These are phyloP conservation scores for Conger conger DNA, from an alignment of 2,113 vertebrate species.

Conservation along the genomic window DNA sequence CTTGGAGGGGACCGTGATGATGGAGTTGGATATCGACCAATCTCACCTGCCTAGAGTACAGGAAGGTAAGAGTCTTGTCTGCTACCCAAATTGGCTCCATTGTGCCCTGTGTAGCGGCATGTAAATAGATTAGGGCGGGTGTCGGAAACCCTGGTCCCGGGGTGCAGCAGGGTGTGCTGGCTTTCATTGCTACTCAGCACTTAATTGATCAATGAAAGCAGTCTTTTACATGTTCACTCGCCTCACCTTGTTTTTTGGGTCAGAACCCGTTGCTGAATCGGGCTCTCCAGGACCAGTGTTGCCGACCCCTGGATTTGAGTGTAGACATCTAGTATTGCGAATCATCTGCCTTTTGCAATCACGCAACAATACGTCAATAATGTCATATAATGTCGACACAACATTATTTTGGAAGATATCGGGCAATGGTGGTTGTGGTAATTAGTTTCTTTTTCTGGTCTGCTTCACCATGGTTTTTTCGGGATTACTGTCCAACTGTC, in stretches of 20 bases:
- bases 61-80: constrained; percentile 6
- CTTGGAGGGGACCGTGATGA: not conserved
- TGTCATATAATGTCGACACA: not conserved
- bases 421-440: not conserved
- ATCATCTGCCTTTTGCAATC: not conserved
- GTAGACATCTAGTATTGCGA: not conserved
- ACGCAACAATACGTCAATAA: not conserved
- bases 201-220: no score
- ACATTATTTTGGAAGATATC: not conserved
- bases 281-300: no score
- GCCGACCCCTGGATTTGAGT: no score
- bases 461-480: not conserved
- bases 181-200: no score
- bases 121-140: not conserved
- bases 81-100: not conserved
- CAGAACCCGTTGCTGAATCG: no score
- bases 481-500: not conserved
- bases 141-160: no score
- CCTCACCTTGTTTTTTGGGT: no score
- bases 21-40: constrained; percentile 14
- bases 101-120: not conserved
- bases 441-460: not conserved
- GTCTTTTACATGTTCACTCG: no score
- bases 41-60: constrained; percentile 13
- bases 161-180: no score